A percentile compares a stretch with the other conserved stretches of the same genome.
Evolutionary conservation across 2,113 vertebrate species (phyloP).

Genomic region (Opisthocomus hoazin): DNA sequence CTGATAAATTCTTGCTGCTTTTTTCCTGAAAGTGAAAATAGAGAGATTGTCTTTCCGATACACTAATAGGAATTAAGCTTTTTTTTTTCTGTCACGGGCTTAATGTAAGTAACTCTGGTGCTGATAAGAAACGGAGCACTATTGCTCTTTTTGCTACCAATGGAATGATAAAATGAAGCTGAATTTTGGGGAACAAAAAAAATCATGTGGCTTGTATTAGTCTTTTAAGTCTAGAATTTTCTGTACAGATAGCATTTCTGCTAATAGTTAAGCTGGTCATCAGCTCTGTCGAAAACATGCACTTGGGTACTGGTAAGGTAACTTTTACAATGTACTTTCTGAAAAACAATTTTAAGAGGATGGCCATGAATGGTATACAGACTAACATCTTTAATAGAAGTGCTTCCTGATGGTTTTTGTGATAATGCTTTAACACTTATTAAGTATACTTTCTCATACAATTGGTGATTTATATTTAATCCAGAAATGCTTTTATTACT

Average conservation of each 20-base stretch:
- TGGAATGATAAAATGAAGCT: neutral
- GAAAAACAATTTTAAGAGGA: neutral
- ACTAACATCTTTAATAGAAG: neutral
- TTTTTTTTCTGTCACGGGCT: neutral
- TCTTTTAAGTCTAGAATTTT: neutral
- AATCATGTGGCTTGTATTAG: neutral
- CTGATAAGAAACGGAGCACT: neutral
- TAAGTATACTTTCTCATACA: neutral
- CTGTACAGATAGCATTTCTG: neutral
- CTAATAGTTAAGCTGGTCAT: neutral
- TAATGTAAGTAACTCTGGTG: neutral
- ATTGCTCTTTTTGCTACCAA: neutral
- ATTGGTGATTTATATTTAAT: neutral
- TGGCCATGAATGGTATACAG: neutral
- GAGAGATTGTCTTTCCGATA: neutral
- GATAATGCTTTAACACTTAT: neutral
- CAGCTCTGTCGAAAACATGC: neutral
- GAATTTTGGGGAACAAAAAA: accelerated
- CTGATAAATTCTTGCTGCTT: neutral
- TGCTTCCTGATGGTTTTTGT: neutral
- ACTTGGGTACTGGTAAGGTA: neutral
- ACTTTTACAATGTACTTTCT: neutral
- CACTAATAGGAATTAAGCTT: neutral
- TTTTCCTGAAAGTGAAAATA: neutral
- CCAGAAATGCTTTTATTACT: neutral